phyloP scores from a whole-genome alignment of 2,113 vertebrate genomes.

The Aphyosemion australe region DNA sequence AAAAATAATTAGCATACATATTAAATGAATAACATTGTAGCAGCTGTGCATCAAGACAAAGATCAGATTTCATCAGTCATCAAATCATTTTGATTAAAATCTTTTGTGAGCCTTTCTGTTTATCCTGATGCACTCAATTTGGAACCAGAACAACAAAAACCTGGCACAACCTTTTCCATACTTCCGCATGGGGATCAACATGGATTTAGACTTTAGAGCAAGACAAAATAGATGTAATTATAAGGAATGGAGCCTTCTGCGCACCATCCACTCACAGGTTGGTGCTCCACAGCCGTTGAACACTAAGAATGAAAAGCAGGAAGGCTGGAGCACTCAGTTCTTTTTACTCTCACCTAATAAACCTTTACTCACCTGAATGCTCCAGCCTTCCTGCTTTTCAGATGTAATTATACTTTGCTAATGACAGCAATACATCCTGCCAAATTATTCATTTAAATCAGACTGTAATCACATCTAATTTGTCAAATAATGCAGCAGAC shows the following conservation, averaged over 20 bases:
- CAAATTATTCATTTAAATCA: slow-evolving; percentile 13
- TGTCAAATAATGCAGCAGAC: slow-evolving; percentile 29
- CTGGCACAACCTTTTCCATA: slow-evolving; percentile 22
- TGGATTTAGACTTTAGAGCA: slow-evolving; percentile 33
- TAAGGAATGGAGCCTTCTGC: too few relatives aligned
- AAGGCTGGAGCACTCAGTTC: too few relatives aligned
- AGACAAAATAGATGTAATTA: slow-evolving; percentile 58
- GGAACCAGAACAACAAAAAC: slow-evolving; percentile 17
- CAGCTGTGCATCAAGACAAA: slow-evolving; percentile 18
- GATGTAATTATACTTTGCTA: slow-evolving; percentile 55
- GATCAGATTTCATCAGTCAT: neutral
- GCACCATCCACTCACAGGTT: too few relatives aligned
- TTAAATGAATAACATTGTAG: slow-evolving; percentile 12
- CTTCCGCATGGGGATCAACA: slow-evolving; percentile 25
- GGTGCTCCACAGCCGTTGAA: too few relatives aligned
- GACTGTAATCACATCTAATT: slow-evolving; percentile 52
- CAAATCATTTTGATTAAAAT: neutral
- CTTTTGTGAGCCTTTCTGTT: neutral
- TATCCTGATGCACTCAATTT: slow-evolving; percentile 31
- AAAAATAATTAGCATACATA: neutral
- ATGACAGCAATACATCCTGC: slow-evolving; percentile 2
- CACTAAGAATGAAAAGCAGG: too few relatives aligned
- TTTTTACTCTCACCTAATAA: too few relatives aligned
- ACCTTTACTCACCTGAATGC: too few relatives aligned
- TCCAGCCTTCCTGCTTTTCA: too few relatives aligned